Percentiles rank a stretch among this genome's conserved stretches.
Conservation (phyloP, 2,113 vertebrate genomes). For the Ptilonorhynchus violaceus region DNA sequence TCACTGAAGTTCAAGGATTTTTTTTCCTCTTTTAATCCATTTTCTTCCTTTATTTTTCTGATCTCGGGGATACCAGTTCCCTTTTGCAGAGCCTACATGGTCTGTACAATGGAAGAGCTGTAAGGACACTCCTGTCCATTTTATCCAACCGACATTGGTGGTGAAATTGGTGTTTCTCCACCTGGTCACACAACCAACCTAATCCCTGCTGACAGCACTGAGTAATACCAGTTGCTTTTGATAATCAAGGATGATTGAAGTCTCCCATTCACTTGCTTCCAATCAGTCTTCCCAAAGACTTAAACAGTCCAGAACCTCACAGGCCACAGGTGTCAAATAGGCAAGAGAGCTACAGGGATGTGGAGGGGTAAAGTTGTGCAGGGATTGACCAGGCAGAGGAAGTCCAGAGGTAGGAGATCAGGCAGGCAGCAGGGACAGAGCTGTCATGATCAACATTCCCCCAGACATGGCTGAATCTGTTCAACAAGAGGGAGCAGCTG, state of each 20-base stretch:
- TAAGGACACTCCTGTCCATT: background rate
- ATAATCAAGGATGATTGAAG: background rate
- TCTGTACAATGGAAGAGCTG: background rate
- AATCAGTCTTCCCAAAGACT: background rate
- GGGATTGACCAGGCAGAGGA: background rate
- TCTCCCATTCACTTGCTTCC: background rate
- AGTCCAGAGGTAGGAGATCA: background rate
- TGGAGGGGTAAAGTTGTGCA: background rate
- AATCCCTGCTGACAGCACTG: background rate
- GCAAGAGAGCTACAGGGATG: background rate
- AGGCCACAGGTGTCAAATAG: background rate
- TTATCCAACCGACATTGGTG: background rate
- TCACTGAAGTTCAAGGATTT: background rate
- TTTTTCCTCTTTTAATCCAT: background rate
- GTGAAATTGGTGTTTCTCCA: background rate
- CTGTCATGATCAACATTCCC: background rate
- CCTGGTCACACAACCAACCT: background rate
- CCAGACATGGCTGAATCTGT: background rate
- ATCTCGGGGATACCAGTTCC: fast-evolving
- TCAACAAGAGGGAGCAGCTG: background rate
- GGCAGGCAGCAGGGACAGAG: background rate
- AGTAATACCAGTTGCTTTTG: background rate
- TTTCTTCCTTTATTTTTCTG: background rate
- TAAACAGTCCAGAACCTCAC: background rate
- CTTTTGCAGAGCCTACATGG: background rate